These are phyloP conservation scores for Urocyon cinereoargenteus DNA, from an alignment of 2,797 vertebrate species.

Conservation along the genomic window DNA sequence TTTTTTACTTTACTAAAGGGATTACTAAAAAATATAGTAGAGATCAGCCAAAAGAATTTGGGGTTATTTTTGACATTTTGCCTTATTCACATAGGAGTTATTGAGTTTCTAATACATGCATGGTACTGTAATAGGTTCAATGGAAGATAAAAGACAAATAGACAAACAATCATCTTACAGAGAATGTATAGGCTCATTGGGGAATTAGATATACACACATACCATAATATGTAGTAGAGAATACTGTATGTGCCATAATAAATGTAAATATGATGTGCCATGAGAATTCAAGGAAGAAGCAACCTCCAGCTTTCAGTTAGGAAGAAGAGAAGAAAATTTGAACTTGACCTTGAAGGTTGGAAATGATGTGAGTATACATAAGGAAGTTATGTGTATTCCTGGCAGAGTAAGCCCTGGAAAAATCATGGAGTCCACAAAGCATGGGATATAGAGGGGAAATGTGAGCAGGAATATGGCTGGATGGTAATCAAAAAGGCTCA, in stretches of 20 bases:
- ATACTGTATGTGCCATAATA: background rate
- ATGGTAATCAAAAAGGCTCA: background rate
- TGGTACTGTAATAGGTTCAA: background rate
- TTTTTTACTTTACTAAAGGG: background rate
- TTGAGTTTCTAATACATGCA: background rate
- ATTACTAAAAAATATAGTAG: background rate
- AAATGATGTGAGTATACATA: background rate
- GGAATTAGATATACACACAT: background rate
- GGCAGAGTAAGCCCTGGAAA: background rate
- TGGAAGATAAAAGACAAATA: slow-evolving; percentile 10
- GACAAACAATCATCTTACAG: background rate
- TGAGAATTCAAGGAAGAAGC: background rate
- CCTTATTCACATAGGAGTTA: background rate
- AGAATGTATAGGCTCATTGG: background rate
- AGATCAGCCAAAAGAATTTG: background rate
- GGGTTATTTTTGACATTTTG: background rate
- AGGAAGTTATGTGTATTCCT: background rate
- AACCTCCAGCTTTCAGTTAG: background rate
- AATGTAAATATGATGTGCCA: background rate
- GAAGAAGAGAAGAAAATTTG: slow-evolving; percentile 28
- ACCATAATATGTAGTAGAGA: background rate
- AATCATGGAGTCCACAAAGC: background rate
- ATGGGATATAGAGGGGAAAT: background rate
- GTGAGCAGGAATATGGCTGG: background rate
- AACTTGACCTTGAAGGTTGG: background rate